Conservation (phyloP, 1,140 invertebrate species). For the Euura lappo region DNA sequence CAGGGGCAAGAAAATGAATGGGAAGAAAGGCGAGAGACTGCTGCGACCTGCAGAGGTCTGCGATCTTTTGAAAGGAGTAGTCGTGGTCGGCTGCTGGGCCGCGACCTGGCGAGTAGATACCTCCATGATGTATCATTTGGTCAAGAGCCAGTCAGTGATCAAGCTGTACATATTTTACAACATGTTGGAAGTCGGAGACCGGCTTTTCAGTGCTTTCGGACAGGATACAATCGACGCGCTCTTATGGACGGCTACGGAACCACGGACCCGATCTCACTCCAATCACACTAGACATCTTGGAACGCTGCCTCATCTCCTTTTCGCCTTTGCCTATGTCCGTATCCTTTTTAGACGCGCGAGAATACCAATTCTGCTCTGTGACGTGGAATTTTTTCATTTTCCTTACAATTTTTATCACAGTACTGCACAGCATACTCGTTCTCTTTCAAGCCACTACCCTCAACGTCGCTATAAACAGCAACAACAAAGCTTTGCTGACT, state of each 20-base stretch:
- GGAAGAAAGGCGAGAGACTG: slow-evolving; percentile 50
- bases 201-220: slow-evolving; percentile 95
- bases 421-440: slow-evolving; percentile 90
- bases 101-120: slow-evolving; percentile 93
- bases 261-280: slow-evolving; percentile 67
- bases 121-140: slow-evolving; percentile 98
- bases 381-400: slow-evolving; percentile 10
- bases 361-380: not conserved
- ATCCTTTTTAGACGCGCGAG: slow-evolving; percentile 72
- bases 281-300: slow-evolving; percentile 82
- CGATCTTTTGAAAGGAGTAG: slow-evolving; percentile 92
- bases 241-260: slow-evolving; percentile 97
- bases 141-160: slow-evolving; percentile 98
- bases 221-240: slow-evolving; percentile 98
- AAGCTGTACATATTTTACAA: slow-evolving; percentile 99
- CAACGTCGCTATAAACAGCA: slow-evolving; percentile 99
- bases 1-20: slow-evolving; percentile 37
- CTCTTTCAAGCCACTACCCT: slow-evolving; percentile 94
- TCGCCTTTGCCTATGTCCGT: slow-evolving; percentile 93
- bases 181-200: slow-evolving; percentile 97
- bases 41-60: slow-evolving; percentile 93
- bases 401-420: slow-evolving; percentile 53
- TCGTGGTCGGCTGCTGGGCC: slow-evolving; percentile 84
- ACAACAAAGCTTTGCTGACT: slow-evolving; percentile 95
- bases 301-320: slow-evolving; percentile 84